Base-by-base conservation (phyloP, 2,797 vertebrate species). In the Xenentodon cancila region DNA sequence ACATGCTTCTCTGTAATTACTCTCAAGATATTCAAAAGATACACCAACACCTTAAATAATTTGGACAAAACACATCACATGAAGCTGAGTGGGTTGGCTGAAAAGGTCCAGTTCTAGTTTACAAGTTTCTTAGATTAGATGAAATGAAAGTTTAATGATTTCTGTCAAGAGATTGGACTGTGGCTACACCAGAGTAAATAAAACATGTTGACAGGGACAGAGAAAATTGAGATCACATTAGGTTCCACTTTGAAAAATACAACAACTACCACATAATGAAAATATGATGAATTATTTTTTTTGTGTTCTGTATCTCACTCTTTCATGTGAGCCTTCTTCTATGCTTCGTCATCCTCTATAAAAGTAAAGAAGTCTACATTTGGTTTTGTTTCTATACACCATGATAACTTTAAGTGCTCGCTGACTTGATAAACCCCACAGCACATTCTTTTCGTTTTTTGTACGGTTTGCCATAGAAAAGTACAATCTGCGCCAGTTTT, bases 121-220 rank as follows among this genome's bases (percentile, higher is more conserved):
- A 87, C 84, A 87, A 20, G 73, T 59, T 78, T 86, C 68, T 85
- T 82, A 74, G 71, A 88, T 88, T 82, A 84, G 64, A 79, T 64
- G 18, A 64, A 71, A 84, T 85, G 0, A 87, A 87, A 81, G 59
- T 71, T 85, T 82, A 73, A 87, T 78, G 69, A 73, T 64, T 73
- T 65, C 67, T 59, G 22, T 57, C 79, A 63, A 68, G 59, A 73
- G 81, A 73, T 55, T 71, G 53, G 71, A 70, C 21, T 59, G 62
- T 34, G 9, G 68, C 49, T 49, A 45, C 42, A 45, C 57, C 42
- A 45, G 55, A 50, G 50, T 2, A 1, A 64, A 52, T 22, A 30
- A 22, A 17, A 18, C 58, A 53, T n/a, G 20, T 19, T 50, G 30
- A 68, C 25, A 22, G 9, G 9, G 54, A 64, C 4, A 4, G 2